phyloP scores from a whole-genome alignment of 2,888 invertebrate species.

The Apamea sordens region DNA sequence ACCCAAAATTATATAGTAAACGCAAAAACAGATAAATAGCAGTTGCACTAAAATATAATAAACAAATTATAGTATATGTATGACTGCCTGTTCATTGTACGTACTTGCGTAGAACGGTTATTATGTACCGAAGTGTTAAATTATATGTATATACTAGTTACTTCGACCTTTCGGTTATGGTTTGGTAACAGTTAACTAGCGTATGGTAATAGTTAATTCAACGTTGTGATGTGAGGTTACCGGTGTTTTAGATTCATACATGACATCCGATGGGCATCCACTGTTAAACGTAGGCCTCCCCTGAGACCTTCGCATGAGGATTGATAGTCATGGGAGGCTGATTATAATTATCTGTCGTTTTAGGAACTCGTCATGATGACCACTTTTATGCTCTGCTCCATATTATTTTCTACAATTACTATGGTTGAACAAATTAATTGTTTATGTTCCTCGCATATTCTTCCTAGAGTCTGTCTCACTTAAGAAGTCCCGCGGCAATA shows the following conservation, averaged over 20 bases:
- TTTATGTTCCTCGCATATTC: background rate
- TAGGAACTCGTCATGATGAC: background rate
- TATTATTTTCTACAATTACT: background rate
- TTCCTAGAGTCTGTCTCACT: background rate
- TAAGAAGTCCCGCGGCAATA: too few relatives aligned
- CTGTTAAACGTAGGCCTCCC: background rate
- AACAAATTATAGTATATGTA: constrained; percentile 54
- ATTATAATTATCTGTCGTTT: background rate
- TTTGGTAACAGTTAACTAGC: constrained; percentile 49
- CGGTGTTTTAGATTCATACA: background rate
- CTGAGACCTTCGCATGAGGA: background rate
- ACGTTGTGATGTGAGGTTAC: constrained; percentile 30
- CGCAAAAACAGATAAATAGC: constrained; percentile 43
- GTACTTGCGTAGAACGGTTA: constrained; percentile 21
- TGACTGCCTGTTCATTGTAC: constrained; percentile 4
- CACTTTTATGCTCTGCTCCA: background rate
- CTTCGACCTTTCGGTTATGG: constrained; percentile 50
- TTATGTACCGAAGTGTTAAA: constrained; percentile 59
- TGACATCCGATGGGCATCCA: background rate
- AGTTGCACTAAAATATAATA: constrained; percentile 48
- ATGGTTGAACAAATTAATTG: background rate
- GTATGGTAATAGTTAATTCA: constrained; percentile 40
- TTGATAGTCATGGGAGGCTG: background rate
- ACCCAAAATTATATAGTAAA: constrained; percentile 27
- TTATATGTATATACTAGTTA: constrained; percentile 58